These are phyloP conservation scores for Lasioglossum zephyrum DNA, from an alignment of 2,888 invertebrate genomes.

Conservation along the genomic window DNA sequence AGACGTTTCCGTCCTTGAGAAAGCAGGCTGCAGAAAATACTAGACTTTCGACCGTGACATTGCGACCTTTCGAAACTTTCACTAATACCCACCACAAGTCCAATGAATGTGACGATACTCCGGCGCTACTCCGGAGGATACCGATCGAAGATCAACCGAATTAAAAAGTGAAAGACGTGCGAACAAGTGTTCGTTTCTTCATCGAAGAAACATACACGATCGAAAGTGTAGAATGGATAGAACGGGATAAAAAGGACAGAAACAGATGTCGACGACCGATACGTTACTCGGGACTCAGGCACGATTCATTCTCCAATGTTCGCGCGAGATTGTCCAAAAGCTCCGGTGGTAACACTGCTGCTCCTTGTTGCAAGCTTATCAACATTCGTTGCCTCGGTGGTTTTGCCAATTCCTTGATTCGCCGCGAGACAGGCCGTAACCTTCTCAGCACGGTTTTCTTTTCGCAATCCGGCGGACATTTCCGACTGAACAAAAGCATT, in stretches of 20 bases:
- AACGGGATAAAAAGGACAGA: background rate
- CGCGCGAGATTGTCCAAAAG: constrained; percentile 76
- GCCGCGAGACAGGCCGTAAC: constrained; percentile 67
- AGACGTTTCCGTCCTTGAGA: background rate
- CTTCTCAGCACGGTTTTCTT: constrained; percentile 62
- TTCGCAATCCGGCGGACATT: constrained; percentile 69
- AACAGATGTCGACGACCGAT: constrained; percentile 11
- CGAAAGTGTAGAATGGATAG: background rate
- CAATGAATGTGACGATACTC: background rate
- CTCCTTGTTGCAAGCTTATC: constrained; percentile 73
- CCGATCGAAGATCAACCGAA: background rate
- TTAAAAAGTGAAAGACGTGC: background rate
- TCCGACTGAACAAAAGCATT: constrained; percentile 43
- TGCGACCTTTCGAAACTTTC: background rate
- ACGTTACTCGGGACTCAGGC: constrained; percentile 80
- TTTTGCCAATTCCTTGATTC: constrained; percentile 76
- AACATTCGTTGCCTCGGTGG: constrained; percentile 74
- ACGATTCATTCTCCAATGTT: constrained; percentile 75
- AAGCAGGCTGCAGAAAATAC: background rate
- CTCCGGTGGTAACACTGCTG: constrained; percentile 69
- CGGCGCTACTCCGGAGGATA: background rate
- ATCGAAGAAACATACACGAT: background rate
- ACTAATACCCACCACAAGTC: background rate
- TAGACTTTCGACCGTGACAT: background rate
- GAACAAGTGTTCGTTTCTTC: background rate